Evolutionary conservation across 2,113 vertebrate species (phyloP), one percentile per base, ranked within the genome.

Genomic region (Sitta europaea): DNA sequence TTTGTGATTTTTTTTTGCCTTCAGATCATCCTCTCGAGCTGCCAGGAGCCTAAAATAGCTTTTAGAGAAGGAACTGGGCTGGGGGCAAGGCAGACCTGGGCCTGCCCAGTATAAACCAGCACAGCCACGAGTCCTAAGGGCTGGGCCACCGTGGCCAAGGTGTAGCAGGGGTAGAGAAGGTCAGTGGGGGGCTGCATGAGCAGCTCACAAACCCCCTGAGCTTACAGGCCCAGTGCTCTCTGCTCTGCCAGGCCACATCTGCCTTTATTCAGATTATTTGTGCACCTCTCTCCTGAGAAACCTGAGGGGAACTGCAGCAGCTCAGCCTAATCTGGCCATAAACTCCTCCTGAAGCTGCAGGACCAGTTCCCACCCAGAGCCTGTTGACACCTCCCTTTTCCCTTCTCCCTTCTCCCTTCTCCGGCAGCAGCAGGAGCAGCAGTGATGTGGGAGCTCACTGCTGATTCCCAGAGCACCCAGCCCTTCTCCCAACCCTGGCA

Each of bases 401-500:
- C 36, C 5, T 15, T 59, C 31, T 28, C 21, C 36, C 5, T 15
- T 59, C 47, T 77, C 29, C 57, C 5, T 15, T 59, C 31, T 28
- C 21, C 36, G 1, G 1, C 36, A 75, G 66, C 45, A 71, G 40
- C 61, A 38, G 55, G 47, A 72, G n/a, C 33, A 35, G 5, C 48
- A 27, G 4, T 0, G 0, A 8, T 1, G 12, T 14, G 45, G 20
- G 50, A 40, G 24, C 21, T 58, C 47, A 1, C 0, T 6, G 51
- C 27, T 5, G 2, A 36, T 2, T 40, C 33, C 29, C 0, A 0
- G 28, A 11, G 36, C 67, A 31, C 4, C 18, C 51, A 71, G 9
- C 35, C n/a, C 40, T 31, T 35, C 9, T 40, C 12, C 53, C 45
- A 29, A 1, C 10, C n/a, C 45, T 25, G 14, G 50, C 53, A 68